phyloP scores from a whole-genome alignment of 2,797 vertebrate genomes.

The Pteropus rufus region DNA sequence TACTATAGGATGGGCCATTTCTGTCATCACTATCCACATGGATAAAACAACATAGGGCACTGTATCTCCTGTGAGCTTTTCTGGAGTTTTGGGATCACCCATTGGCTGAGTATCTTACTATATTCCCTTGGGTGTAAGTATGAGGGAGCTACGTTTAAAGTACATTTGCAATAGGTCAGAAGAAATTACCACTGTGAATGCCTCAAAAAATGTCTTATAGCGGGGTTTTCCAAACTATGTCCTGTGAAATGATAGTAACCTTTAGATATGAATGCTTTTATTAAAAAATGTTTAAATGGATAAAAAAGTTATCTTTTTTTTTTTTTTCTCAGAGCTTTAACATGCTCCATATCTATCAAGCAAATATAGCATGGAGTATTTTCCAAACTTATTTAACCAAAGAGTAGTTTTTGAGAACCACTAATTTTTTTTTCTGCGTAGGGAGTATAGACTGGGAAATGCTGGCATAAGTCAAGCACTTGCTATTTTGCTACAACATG shows the following conservation, averaged over 20 bases:
- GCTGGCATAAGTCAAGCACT: not conserved
- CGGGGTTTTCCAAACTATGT: not conserved
- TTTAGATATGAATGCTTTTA: not conserved
- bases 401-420: not conserved
- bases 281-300: not conserved
- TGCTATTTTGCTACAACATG: not conserved
- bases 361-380: not conserved
- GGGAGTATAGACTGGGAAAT: not conserved
- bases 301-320: not conserved
- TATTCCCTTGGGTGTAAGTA: not conserved
- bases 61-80: not conserved
- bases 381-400: not conserved
- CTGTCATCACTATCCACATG: not conserved
- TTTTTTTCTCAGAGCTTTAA: not conserved
- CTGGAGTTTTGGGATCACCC: not conserved
- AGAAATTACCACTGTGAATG: not conserved
- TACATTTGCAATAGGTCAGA: not conserved
- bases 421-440: not conserved
- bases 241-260: not conserved
- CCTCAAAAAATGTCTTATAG: not conserved
- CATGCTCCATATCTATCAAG: not conserved
- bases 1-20: not conserved
- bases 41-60: slow-evolving; percentile 17
- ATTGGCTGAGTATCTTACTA: not conserved
- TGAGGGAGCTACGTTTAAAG: not conserved